A percentile compares a stretch with the other conserved stretches of the same genome.
These are phyloP conservation scores for Eucera pruinosa DNA, from an alignment of 2,888 invertebrate species.

Conservation along the genomic window DNA sequence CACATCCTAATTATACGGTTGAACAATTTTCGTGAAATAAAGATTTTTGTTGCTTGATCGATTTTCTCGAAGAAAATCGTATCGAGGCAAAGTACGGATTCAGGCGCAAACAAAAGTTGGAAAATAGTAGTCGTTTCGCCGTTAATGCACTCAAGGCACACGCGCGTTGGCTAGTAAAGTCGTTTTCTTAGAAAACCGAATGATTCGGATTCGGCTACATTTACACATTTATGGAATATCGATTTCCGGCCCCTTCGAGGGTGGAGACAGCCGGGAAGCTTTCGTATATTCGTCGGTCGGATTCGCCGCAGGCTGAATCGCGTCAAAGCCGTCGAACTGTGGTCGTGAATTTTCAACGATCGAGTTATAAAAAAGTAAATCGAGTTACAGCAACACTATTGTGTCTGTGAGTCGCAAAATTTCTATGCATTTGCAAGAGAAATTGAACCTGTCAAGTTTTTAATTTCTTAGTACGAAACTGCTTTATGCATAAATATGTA, in stretches of 20 bases:
- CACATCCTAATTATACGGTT: too few relatives aligned
- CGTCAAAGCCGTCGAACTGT: slow-evolving; percentile 34
- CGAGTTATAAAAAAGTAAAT: neutral
- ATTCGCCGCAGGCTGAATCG: slow-evolving; percentile 44
- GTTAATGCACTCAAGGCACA: slow-evolving; percentile 34
- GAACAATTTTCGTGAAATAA: neutral
- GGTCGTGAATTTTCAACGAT: slow-evolving; percentile 13
- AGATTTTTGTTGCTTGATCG: neutral
- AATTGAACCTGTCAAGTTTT: too few relatives aligned
- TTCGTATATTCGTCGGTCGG: slow-evolving; percentile 62
- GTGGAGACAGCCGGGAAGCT: slow-evolving; percentile 41
- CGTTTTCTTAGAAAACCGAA: slow-evolving; percentile 59
- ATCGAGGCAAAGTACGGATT: neutral
- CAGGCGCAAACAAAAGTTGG: neutral
- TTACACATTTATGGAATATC: slow-evolving; percentile 82
- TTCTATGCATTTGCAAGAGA: too few relatives aligned
- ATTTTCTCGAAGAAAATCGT: neutral
- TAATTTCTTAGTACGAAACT: too few relatives aligned
- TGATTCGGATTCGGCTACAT: slow-evolving; percentile 75
- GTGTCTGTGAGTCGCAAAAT: too few relatives aligned
- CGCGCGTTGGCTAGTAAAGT: neutral
- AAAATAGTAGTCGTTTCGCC: neutral
- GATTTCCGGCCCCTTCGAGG: slow-evolving; percentile 64
- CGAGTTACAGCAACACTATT: neutral
- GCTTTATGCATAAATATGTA: too few relatives aligned